Evolutionary conservation across 2,113 vertebrate genomes (phyloP).

Genomic region (Oncorhynchus kisutch): DNA sequence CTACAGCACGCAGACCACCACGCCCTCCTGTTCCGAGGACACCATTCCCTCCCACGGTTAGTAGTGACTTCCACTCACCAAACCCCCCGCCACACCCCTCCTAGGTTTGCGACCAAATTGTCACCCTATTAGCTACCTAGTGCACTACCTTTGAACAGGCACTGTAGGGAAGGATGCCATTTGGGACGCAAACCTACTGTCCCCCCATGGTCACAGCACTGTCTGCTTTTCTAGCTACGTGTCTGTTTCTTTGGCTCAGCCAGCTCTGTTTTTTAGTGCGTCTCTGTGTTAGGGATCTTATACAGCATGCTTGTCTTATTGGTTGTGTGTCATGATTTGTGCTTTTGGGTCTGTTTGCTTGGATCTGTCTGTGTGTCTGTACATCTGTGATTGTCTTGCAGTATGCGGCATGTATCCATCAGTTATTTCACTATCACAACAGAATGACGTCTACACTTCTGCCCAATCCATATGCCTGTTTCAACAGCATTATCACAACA

Average conservation of each 20-base stretch:
- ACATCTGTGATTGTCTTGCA: background rate
- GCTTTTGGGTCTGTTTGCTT: too few relatives aligned
- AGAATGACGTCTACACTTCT: background rate
- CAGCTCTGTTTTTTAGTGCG: too few relatives aligned
- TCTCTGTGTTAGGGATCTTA: background rate
- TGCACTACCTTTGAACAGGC: too few relatives aligned
- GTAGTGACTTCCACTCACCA: conserved; percentile 5
- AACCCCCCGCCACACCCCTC: too few relatives aligned
- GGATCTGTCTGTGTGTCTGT: background rate
- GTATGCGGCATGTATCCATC: background rate
- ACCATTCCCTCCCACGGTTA: conserved; percentile 80
- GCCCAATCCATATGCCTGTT: background rate
- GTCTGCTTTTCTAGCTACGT: background rate
- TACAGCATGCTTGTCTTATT: conserved; percentile 3
- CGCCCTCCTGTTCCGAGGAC: conserved; percentile 83
- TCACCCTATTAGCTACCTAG: too few relatives aligned
- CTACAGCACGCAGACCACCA: conserved; percentile 85
- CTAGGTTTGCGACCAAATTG: too few relatives aligned
- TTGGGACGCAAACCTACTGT: too few relatives aligned
- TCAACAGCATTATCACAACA: background rate
- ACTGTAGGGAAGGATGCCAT: too few relatives aligned
- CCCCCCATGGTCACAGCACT: too few relatives aligned
- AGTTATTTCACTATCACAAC: background rate
- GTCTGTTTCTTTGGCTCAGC: background rate
- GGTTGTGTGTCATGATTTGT: background rate